Conservation (phyloP, 2,113 vertebrate species). For the Spheniscus mendiculus region DNA sequence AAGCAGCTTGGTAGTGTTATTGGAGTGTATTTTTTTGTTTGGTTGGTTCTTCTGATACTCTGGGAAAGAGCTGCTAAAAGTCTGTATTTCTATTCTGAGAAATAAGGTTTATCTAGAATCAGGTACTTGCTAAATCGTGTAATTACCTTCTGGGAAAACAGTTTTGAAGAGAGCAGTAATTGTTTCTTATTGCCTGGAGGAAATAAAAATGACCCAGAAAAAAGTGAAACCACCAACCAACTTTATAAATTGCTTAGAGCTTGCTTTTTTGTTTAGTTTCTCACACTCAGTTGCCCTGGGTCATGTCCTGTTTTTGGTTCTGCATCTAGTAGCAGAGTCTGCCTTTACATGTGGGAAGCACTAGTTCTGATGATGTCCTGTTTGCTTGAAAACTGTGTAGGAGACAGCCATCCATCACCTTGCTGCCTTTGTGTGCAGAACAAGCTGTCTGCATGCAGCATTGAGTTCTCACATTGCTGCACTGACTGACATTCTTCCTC, state of each 20-base stretch:
- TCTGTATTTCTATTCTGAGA: not conserved
- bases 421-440: not conserved
- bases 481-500: not conserved
- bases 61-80: not conserved
- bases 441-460: not conserved
- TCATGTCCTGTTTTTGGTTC: not conserved
- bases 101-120: slow-evolving; percentile 8
- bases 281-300: not conserved
- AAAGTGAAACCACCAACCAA: not conserved
- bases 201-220: slow-evolving; percentile 21
- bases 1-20: not conserved
- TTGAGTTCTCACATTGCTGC: not conserved
- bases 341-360: not conserved
- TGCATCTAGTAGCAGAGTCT: not conserved
- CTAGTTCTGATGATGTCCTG: not conserved
- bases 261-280: not conserved
- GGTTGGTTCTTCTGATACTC: not conserved
- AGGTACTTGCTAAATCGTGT: not conserved
- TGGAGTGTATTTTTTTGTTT: not conserved
- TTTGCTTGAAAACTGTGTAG: not conserved
- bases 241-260: not conserved
- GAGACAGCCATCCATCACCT: not conserved
- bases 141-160: not conserved
- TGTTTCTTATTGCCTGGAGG: not conserved
- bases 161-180: not conserved